Base-by-base conservation (phyloP, 1,140 invertebrate genomes). In the Drosophila sucinea region DNA sequence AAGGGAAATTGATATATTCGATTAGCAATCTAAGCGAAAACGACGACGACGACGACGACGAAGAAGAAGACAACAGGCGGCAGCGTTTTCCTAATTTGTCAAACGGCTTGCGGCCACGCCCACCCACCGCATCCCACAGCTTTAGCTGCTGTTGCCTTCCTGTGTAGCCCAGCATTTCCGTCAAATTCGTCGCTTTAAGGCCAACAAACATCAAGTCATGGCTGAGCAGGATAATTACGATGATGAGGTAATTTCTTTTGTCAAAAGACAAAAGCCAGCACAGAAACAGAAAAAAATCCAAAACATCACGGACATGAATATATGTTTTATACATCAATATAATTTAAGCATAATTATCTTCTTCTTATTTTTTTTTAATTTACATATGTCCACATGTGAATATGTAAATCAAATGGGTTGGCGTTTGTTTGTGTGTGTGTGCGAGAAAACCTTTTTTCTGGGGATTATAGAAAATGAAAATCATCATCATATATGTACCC, bases 201-300 rank as follows among this genome's bases (percentile, higher is more conserved):
- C 70, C 47, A 67, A 63, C 68, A 82, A 79, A 82, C 70, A 74
- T 67, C 86, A 60, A 86, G 81, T 77, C 83, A 90, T 90, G 87
- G 80, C 87, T 71, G 87, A 90, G 74, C 87, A 90, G 81, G 87
- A 90, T 82, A 90, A 90, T 90, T 90, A 90, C 80, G 89, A 90
- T 84, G 87, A 90, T 87, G 87, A 90, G 87, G 87, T 90, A 90
- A 90, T 81, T 81, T 90, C 80, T 75, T 87, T 87, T 87, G 72
- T 73, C 78, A 33, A 67, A 44, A 33, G n/a, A 17, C 40, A 40
- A 63, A 17, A 40, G 44, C 33, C 10, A 55, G 29, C 58, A 35
- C 58, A 56, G 35, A 61, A 29, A 38, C 17, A 60, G 8, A 41
- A n/a, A 23, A 25, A 35, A 33, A 62, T 54, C 8, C 8, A 69